Evolutionary conservation across 1,140 invertebrate genomes (phyloP), one percentile per base, ranked within the genome.

Genomic region (Cataglyphis hispanica): DNA sequence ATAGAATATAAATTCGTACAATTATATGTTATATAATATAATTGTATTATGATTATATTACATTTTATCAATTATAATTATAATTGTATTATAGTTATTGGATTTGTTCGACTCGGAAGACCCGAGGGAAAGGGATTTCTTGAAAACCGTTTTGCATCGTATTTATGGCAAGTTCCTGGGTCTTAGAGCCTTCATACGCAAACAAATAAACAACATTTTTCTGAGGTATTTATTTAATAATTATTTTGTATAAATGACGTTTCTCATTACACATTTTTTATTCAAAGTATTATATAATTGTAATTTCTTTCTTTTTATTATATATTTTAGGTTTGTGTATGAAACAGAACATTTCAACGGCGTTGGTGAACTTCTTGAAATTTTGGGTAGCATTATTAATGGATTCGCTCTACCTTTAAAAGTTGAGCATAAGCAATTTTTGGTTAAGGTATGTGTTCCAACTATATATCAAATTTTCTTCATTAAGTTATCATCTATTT

Each of bases 301-400:
- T 84, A 87, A 83, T 91, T 64, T 85, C 0, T 50, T 50, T 50
- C 95, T 25, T 27, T 19, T 66, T 34, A 19, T 69, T 72, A 27
- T 11, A 43, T 43, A 43, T 94, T 96, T 95, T 93, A 98, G 98
- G 96, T 99, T 99, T 96, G 99, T 99, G 91, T 99, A 99, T 96
- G 99, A 99, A 96, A 99, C 99, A 89, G 99, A 99, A 96, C 99
- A 99, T 95, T 99, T 99, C 95, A 99, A 99, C 96, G 99, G 99
- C 88, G 98, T 99, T 87, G 99, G 98, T 86, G 99, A 99, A 95
- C 96, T 99, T 92, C 96, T 99, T 92, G 99, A 99, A 97, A 99
- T 99, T 95, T 96, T 99, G 95, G 99, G 99, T 96, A 99, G 98
- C 96, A 99, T 99, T 96, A 99, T 99, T 94, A 99, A 99, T 96